Evolutionary conservation across 2,888 invertebrate genomes (phyloP), one percentile per base, ranked within the genome.

Genomic region (Drosophila macrothrix): DNA sequence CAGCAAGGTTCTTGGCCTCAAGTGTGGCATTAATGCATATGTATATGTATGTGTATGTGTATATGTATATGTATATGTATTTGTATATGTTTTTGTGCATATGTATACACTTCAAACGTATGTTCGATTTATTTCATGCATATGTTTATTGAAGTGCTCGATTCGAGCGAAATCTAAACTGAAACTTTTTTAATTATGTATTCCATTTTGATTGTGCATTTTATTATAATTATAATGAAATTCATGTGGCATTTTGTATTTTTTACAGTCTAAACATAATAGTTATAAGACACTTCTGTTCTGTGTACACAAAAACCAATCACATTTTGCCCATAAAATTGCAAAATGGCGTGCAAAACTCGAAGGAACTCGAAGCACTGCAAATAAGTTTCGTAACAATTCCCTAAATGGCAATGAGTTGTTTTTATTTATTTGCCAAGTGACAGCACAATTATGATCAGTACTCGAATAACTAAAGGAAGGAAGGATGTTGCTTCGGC

Each of bases 1-100:
- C 50, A 37, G 50, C 67, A 63, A 55, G 25, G 55, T 31, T 37
- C 28, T 52, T 55, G 39, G 56, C 39, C 56, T n/a, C 56, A 4
- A 56, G 56, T n/a, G 39, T 29, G n/a, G 28, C 56, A 56, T 39
- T 56, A 39, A 37, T 37, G 16, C 3, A 16, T 12, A 29, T 14
- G 1, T 6, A 22, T 6, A 12, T 12, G 0, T 12, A 5, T n/a
- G n/a, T n/a, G n/a, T 12, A 29, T 14, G 1, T 6, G 14, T 6
- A 12, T 12, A 0, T 12, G 3, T n/a, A n/a, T n/a, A 1, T 5
- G 0, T 43, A 3, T 37, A 16, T 35, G 1, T 12, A 12, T 29
- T 7, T 1, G 3, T 22, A 14, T 14, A 3, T 14, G 3, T 2
- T 6, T 29, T 29, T 29, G 29, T 22, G 14, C 4, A 3, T 43